Base-by-base conservation (phyloP, 2,888 invertebrate species). In the Molanna angustata region DNA sequence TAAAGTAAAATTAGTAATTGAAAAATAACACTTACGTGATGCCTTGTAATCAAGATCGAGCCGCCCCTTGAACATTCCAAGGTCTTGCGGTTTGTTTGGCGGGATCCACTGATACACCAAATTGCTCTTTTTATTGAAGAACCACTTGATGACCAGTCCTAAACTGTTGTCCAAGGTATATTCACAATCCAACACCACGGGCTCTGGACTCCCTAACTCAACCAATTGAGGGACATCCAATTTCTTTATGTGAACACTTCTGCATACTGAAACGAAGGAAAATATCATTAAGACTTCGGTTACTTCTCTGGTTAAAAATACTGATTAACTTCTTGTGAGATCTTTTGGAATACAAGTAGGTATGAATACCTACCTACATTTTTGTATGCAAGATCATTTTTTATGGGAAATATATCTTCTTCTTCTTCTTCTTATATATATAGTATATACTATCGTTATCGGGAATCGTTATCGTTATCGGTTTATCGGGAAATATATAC, bases 61-160 rank as follows among this genome's bases (percentile, higher is more conserved):
- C 63, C 72, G 74, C 32, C 74, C 76, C 62, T 76, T 76, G 43
- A 76, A 64, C 35, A 75, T 67, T 50, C 76, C 76, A 31, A 76
- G 69, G 48, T 72, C 73, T 62, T 76, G 75, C 21, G 76, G 76
- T 52, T 66, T 65, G 59, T 68, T 60, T 1, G 76, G 74, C 6
- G 76, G 76, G 60, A 76, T 76, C 76, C 76, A 76, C 59, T 76
- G 76, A 62, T 75, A 76, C 33, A 76, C 74, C 21, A 74, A 64
- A 2, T 73, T 73, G 20, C 39, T 54, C 45, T 54, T 58, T 41
- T 57, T 55, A 61, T 75, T 75, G 64, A 74, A 75, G 65, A 76
- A 76, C 76, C 76, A 76, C 63, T 76, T 76, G 63, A 76, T 66
- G 57, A 76, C 75, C 3, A 76, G 65, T 0, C 75, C 76, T 2